phyloP scores from a whole-genome alignment of 1,140 invertebrate genomes.

The Acromyrmex charruanus region DNA sequence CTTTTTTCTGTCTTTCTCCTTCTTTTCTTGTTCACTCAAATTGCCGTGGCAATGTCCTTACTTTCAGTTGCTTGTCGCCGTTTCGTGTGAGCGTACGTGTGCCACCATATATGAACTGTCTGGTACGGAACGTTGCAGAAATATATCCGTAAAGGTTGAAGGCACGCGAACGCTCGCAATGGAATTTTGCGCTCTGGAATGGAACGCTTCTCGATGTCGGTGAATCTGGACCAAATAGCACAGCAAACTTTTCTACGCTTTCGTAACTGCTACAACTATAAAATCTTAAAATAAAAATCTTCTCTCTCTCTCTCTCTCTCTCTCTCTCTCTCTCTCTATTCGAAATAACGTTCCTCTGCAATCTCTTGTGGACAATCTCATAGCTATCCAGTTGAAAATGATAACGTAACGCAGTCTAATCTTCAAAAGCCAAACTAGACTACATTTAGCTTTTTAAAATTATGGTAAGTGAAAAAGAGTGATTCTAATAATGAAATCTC shows the following conservation, averaged over 20 bases:
- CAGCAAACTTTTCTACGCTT: constrained; percentile 47
- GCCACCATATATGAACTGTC: background rate
- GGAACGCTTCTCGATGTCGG: constrained; percentile 31
- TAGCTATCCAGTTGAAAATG: constrained; percentile 9
- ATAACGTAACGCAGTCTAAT: constrained; percentile 24
- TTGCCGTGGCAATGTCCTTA: constrained; percentile 27
- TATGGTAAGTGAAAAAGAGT: background rate
- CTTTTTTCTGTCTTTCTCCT: background rate
- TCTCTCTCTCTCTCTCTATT: background rate
- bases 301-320: too few relatives aligned
- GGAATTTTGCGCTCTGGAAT: constrained; percentile 28
- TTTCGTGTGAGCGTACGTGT: background rate
- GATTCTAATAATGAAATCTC: background rate
- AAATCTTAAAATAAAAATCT: constrained; percentile 44
- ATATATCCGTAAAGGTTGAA: constrained; percentile 51
- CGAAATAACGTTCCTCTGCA: constrained; percentile 15
- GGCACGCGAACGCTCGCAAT: constrained; percentile 7
- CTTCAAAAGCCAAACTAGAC: background rate
- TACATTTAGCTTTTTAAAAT: background rate
- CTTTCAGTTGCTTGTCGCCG: background rate
- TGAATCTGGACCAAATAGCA: constrained; percentile 39
- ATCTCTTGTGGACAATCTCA: constrained; percentile 36
- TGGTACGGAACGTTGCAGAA: constrained; percentile 14
- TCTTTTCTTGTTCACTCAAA: background rate
- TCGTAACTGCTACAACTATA: constrained; percentile 28